These are phyloP conservation scores for Lipotes vexillifer DNA, from an alignment of 2,113 vertebrate species.

Conservation along the genomic window DNA sequence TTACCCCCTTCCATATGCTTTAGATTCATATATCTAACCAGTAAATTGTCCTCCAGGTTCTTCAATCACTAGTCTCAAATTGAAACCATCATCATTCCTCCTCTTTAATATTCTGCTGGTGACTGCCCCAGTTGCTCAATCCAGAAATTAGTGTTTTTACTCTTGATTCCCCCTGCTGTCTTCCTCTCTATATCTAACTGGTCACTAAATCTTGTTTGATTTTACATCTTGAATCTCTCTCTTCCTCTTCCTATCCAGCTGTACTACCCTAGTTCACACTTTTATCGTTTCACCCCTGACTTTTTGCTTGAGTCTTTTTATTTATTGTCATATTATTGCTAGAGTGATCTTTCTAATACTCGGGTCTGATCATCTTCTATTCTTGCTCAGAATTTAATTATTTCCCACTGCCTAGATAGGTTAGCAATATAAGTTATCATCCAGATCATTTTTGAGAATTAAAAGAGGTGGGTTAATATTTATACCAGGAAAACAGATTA, in stretches of 20 bases:
- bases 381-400: constrained; percentile 13
- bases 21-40: not conserved
- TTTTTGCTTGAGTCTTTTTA: constrained; percentile 1
- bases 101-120: not conserved
- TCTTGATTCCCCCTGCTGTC: not conserved
- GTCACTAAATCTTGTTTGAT: not conserved
- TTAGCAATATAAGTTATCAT: not conserved
- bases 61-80: not conserved
- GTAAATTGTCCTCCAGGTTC: not conserved
- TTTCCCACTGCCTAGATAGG: not conserved
- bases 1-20: not conserved
- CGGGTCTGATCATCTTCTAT: not conserved
- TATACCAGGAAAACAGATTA: not conserved
- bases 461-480: not conserved
- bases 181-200: not conserved
- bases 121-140: not conserved
- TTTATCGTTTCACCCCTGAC: not conserved
- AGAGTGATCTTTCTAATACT: not conserved
- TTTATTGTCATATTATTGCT: not conserved
- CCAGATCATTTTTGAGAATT: not conserved
- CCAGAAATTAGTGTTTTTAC: not conserved
- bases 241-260: not conserved
- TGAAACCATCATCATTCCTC: not conserved
- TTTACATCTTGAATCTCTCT: not conserved
- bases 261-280: not conserved